Conservation (phyloP, 2,888 invertebrate species). For the Phrixothrix hirtus region DNA sequence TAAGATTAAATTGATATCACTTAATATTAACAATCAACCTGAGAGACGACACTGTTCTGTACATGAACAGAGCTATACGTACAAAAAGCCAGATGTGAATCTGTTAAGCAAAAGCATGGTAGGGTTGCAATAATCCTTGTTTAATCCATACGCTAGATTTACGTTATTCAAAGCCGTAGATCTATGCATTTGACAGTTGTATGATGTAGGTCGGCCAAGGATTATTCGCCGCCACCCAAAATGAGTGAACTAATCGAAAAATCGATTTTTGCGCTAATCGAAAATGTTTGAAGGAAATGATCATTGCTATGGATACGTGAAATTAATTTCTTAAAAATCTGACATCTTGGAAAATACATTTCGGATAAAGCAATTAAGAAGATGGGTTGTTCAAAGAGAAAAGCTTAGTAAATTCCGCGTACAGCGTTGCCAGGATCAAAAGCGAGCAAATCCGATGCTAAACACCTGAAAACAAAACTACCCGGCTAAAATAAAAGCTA, state of each 20-base stretch:
- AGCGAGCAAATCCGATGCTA: constrained; percentile 17
- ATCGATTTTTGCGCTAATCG: too few relatives aligned
- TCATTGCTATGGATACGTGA: too few relatives aligned
- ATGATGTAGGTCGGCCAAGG: constrained; percentile 35
- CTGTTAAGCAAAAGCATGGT: constrained; percentile 21
- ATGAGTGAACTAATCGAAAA: constrained; percentile 31
- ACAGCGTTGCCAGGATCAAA: constrained; percentile 24
- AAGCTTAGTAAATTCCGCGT: constrained; percentile 20
- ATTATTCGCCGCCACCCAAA: constrained; percentile 33
- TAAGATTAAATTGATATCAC: too few relatives aligned
- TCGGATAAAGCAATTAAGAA: constrained; percentile 21
- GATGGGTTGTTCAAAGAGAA: constrained; percentile 18
- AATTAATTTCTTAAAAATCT: too few relatives aligned
- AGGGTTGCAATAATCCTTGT: constrained; percentile 34
- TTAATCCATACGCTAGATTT: constrained; percentile 36
- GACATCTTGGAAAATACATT: too few relatives aligned
- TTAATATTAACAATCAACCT: too few relatives aligned
- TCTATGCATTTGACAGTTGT: constrained; percentile 38
- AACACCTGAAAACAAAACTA: constrained; percentile 25
- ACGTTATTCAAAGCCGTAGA: constrained; percentile 31
- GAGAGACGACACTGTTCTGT: too few relatives aligned
- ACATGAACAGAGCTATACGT: too few relatives aligned
- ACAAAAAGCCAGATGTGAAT: constrained; percentile 23
- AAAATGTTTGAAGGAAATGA: too few relatives aligned
- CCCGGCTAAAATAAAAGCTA: constrained; percentile 24